Evolutionary conservation across 2,113 vertebrate species (phyloP), one percentile per base, ranked within the genome.

Genomic region (Daphoenositta chrysoptera): DNA sequence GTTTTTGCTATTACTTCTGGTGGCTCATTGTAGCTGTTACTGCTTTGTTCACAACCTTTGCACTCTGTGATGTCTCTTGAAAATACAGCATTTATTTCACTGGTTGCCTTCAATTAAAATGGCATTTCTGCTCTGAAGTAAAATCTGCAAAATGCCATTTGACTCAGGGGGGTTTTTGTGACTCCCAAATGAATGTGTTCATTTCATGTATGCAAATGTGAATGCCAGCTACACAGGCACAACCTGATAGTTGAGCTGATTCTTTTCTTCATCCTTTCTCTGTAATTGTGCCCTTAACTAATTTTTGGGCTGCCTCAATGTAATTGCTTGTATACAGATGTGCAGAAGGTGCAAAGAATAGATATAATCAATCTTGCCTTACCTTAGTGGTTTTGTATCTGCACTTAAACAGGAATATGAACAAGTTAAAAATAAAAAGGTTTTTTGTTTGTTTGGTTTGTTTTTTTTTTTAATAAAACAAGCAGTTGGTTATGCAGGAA

Each of bases 11-110:
- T 92, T 97, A 94, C 97, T 94, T 96, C 97, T 87, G 88, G 96
- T 90, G 94, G 97, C 95, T 96, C 96, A 90, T 96, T 94, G 95
- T 96, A 98, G 96, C 97, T 97, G 98, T 96, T 98, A 98, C 97
- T 72, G 57, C 97, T 97, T 97, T 89, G 85, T 89, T 95, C 96
- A 85, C 80, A 96, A 97, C 97, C 97, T 92, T 84, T 97, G 90
- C 93, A 95, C 97, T 89, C 95, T 44, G 51, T 94, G 96, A 98
- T 93, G 97, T 97, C 88, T 95, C 53, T 96, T 47, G 75, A 97
- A 97, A 94, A 73, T 57, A 51, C 94, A 95, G 71, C 63, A 94
- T 90, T 63, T 86, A 91, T 97, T 96, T 96, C 50, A 83, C 21
- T 92, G 79, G 76, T 92, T 97, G 92, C 64, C 65, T 96, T 90